Evolutionary conservation across 2,797 vertebrate species (phyloP), one percentile per base, ranked within the genome.

Genomic region (Staurois parvus): DNA sequence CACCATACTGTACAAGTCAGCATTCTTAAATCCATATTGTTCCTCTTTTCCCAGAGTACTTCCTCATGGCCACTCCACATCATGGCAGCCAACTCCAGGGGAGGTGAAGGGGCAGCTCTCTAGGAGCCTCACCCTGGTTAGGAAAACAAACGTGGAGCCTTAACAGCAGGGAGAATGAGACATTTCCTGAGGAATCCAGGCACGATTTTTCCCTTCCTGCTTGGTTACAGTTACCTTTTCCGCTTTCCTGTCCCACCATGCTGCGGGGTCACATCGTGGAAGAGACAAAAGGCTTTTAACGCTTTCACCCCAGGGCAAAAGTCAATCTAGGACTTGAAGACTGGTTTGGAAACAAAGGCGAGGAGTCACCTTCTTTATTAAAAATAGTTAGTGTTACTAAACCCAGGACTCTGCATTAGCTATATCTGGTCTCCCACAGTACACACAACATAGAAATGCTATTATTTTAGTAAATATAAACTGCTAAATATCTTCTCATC

Each of bases 91-190:
- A 66, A 6, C 74, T 72, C 80, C 62, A 74, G 75, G 37, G 40
- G 76, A 78, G 85, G 85, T 83, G 85, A 87, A 78, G 81, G 85
- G 85, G 81, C 81, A 74, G 62, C 80, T 67, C 75, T 87, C 15
- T 24, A 72, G 81, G 81, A 87, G 81, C 74, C 85, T 87, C 85
- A 29, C 85, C 85, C 85, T 79, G 81, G 85, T 83, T 87, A 87
- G 68, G 76, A 87, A 87, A 87, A 87, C 85, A 87, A 83, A 79
- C 62, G 40, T 87, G 85, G 85, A 87, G 85, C 85, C 85, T 87
- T 29, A 87, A 77, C 85, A 83, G 85, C 81, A 75, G 85, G 85
- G 81, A 83, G 69, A 79, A 79, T 74, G 76, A 87, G 80, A 87
- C 75, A 83, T 72, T 87, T 87, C 85, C 85, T 83, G 85, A 87